phyloP scores from a whole-genome alignment of 64 coral and sea anemone species.

The Montipora capricornis region DNA sequence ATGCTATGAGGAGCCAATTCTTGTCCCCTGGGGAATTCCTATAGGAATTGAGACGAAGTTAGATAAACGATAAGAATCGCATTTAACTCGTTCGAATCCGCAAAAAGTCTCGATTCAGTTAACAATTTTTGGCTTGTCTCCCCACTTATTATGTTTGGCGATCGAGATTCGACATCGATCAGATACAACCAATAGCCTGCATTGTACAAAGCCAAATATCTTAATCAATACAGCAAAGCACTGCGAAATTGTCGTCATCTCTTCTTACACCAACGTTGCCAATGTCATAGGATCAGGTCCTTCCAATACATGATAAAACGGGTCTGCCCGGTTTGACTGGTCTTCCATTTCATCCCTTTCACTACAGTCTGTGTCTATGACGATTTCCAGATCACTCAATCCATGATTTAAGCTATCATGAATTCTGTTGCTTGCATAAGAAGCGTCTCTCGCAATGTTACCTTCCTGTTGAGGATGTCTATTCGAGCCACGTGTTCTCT shows the following conservation, averaged over 20 bases:
- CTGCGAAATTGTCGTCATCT: not conserved
- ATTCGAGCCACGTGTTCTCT: not conserved
- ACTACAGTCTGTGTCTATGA: conserved; percentile 27
- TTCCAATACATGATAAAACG: conserved; percentile 43
- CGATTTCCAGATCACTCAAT: conserved; percentile 11
- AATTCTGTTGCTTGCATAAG: not conserved
- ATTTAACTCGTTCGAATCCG: too few species aligned
- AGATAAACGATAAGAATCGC: too few species aligned
- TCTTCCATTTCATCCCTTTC: conserved; percentile 11
- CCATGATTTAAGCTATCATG: not conserved
- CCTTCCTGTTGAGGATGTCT: not conserved
- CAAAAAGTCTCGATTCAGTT: too few species aligned
- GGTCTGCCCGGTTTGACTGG: not conserved
- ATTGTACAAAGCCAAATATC: too few species aligned
- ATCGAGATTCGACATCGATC: too few species aligned
- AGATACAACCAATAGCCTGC: too few species aligned
- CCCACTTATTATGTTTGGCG: too few species aligned
- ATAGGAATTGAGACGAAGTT: too few species aligned
- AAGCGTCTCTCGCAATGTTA: not conserved
- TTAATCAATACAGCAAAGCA: too few species aligned
- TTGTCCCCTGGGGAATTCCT: too few species aligned
- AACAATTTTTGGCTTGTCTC: too few species aligned
- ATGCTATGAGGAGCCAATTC: too few species aligned
- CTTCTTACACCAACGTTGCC: not conserved
- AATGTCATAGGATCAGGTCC: not conserved